These are phyloP conservation scores for Amblyopsis rosae DNA, from an alignment of 2,113 vertebrate genomes.

Conservation along the genomic window DNA sequence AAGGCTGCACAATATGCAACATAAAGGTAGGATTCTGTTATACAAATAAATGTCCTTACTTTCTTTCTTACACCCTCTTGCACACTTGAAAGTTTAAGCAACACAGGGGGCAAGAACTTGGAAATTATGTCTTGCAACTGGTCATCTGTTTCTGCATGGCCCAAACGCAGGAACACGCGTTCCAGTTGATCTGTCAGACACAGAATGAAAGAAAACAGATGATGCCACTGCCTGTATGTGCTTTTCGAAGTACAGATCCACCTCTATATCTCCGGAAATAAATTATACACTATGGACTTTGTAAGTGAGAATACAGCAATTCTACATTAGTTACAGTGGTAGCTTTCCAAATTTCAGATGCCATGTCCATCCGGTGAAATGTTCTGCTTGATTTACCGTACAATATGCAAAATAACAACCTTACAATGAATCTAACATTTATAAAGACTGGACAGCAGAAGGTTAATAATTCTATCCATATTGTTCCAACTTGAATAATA, in stretches of 20 bases:
- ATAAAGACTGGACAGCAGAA: neutral
- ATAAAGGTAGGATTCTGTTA: too few species aligned
- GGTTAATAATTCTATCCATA: neutral
- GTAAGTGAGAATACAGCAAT: neutral
- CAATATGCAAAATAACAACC: neutral
- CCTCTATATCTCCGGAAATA: neutral
- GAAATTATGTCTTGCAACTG: conserved; percentile 97
- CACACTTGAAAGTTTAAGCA: conserved; percentile 96
- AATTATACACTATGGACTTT: neutral
- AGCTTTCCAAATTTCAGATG: neutral
- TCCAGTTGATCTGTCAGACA: conserved; percentile 90
- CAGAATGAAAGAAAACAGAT: conserved; percentile 6
- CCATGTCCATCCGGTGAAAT: neutral
- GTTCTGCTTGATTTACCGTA: conserved; percentile 8
- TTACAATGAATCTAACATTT: neutral
- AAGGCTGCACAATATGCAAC: too few species aligned
- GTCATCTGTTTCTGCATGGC: conserved; percentile 97
- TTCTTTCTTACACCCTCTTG: conserved; percentile 98
- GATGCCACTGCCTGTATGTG: neutral
- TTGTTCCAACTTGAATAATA: neutral
- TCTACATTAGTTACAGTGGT: neutral
- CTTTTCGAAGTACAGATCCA: neutral
- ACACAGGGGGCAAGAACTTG: conserved; percentile 96
- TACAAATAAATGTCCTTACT: conserved; percentile 75
- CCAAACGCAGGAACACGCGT: conserved; percentile 95